Evolutionary conservation across 2,113 vertebrate species (phyloP).

Genomic region (Eclectus roratus): DNA sequence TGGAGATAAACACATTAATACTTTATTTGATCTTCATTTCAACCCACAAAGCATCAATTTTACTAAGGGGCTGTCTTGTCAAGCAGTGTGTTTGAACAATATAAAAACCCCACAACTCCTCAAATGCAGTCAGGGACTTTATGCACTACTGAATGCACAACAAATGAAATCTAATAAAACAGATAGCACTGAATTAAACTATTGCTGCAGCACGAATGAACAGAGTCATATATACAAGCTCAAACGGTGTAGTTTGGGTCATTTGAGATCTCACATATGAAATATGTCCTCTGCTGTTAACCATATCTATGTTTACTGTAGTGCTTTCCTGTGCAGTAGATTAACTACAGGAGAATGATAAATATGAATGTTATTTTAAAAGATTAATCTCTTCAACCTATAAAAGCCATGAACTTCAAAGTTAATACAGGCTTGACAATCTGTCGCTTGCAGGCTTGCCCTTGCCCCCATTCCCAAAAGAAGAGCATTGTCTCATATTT

Average conservation of each 20-base stretch:
- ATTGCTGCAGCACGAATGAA: neutral
- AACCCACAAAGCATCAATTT: rapidly evolving
- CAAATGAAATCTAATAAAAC: neutral
- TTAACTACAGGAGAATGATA: neutral
- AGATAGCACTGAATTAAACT: neutral
- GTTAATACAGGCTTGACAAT: neutral
- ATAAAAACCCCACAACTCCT: neutral
- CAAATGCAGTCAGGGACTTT: neutral
- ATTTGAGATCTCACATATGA: neutral
- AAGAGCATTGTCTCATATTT: neutral
- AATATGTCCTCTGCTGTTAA: neutral
- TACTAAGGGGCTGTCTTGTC: neutral
- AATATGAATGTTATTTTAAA: constrained; percentile 1
- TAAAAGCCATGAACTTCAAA: neutral
- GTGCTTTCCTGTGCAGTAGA: neutral
- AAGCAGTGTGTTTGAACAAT: neutral
- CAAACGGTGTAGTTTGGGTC: neutral
- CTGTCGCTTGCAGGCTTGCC: neutral
- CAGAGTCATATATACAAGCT: neutral
- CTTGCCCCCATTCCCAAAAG: neutral
- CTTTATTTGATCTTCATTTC: neutral
- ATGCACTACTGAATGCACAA: neutral
- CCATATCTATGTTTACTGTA: neutral
- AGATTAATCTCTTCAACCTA: constrained; percentile 2
- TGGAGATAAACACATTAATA: neutral